Conservation (phyloP, 2,113 vertebrate species). For the Microtus richardsoni region DNA sequence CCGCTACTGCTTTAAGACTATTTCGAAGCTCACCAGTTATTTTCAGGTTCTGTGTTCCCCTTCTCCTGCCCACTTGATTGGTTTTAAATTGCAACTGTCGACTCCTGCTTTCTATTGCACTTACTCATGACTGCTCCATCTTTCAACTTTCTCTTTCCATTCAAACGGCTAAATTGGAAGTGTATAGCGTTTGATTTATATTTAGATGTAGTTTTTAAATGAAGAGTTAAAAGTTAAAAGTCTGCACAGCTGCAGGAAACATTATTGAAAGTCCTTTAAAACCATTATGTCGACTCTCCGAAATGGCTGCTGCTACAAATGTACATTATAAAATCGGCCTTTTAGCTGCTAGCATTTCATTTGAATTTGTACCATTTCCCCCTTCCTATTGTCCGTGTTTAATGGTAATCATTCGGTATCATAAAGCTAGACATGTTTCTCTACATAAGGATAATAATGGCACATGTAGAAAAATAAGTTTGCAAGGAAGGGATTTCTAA, state of each 20-base stretch:
- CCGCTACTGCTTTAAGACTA: conserved; percentile 78
- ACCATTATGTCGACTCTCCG: conserved; percentile 83
- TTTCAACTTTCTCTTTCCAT: conserved; percentile 86
- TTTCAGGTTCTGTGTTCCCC: conserved; percentile 80
- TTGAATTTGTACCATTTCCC: conserved; percentile 79
- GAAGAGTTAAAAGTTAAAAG: conserved; percentile 85
- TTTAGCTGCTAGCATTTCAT: conserved; percentile 79
- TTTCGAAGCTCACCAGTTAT: conserved; percentile 79
- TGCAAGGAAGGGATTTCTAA: conserved; percentile 44
- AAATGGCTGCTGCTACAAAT: conserved; percentile 80
- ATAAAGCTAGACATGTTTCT: conserved; percentile 77
- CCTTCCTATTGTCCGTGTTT: conserved; percentile 77
- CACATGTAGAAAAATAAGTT: conserved; percentile 61
- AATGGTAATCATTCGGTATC: conserved; percentile 80
- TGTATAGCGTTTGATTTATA: conserved; percentile 86
- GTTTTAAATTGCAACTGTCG: conserved; percentile 83
- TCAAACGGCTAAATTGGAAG: conserved; percentile 87
- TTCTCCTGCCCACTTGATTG: conserved; percentile 79
- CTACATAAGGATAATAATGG: conserved; percentile 68
- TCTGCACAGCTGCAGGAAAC: conserved; percentile 86
- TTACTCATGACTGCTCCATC: conserved; percentile 84
- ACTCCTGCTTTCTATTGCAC: conserved; percentile 82
- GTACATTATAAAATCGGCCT: conserved; percentile 81
- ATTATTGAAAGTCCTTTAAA: conserved; percentile 85
- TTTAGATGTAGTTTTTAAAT: conserved; percentile 87